Evolutionary conservation across 2,113 vertebrate genomes (phyloP), one percentile per base, ranked within the genome.

Genomic region (Lichenostomus cassidix): DNA sequence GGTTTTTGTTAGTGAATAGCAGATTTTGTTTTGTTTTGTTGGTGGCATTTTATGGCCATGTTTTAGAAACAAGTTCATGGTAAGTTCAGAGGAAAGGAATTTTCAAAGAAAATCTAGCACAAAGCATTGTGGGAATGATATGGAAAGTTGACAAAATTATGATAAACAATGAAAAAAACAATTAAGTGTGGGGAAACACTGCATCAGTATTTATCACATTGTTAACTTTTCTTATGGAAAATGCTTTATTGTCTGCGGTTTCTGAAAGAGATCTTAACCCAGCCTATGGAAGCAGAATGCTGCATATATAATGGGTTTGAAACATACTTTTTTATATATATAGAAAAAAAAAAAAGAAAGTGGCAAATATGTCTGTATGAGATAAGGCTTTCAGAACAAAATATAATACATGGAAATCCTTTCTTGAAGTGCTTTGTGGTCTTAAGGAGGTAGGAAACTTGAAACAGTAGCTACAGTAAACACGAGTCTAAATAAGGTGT

Each of bases 381-480:
- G 97, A 98, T 98, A 98, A 98, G 97, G 82, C 91, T 97, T 97
- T 97, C 94, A 94, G 94, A 97, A 97, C 95, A 97, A 96, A 97
- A 97, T 97, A 97, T 97, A 98, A 98, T 97, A 97, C 96, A 90
- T 97, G 97, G 97, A 98, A 98, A 98, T 98, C 97, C 98, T 98
- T 97, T 97, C 95, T 97, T 96, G 55, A 95, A 97, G 79, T 93
- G 78, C 91, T 97, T 97, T 98, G 96, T 98, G 97, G 95, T 96
- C 83, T 96, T 92, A 96, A 92, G 94, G 96, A 97, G 95, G 96
- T 94, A 95, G 90, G 95, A 96, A 97, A 97, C 92, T 96, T 97
- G 92, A 97, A 97, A 97, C 92, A 96, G 86, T 91, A 78, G 86
- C 84, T 92, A 91, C 71, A 92, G 91, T 97, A 96, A 97, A 97